Percentiles rank a stretch among this genome's conserved stretches.
Conservation (phyloP, 2,113 vertebrate genomes). For the Myrmecophaga tridactyla region DNA sequence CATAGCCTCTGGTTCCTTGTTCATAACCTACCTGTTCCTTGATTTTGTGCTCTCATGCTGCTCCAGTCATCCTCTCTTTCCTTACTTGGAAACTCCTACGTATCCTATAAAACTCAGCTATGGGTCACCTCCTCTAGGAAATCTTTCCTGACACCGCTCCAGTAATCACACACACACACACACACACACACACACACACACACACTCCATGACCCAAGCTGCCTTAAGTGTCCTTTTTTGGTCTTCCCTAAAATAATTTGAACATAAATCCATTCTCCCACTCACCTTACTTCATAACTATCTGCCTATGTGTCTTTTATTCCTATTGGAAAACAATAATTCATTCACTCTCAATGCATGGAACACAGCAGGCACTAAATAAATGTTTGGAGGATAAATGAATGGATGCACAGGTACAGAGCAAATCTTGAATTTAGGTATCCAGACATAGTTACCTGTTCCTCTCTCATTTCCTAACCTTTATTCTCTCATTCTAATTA, state of each 20-base stretch:
- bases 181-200: neutral
- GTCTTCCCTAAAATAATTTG: neutral
- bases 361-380: neutral
- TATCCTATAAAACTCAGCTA: neutral
- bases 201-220: neutral
- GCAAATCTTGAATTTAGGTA: neutral
- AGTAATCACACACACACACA: neutral
- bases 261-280: neutral
- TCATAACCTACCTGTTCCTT: neutral
- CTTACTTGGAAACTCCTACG: neutral
- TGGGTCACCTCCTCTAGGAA: neutral
- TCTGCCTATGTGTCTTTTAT: neutral
- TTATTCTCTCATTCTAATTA: neutral
- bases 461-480: neutral
- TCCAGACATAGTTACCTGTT: neutral
- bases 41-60: neutral
- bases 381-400: neutral
- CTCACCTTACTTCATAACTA: neutral
- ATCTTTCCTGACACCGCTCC: neutral
- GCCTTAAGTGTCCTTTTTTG: neutral
- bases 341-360: neutral
- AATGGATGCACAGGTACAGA: neutral
- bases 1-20: neutral
- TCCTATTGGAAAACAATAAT: neutral
- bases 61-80: neutral